These are phyloP conservation scores for Isurus oxyrinchus DNA, from an alignment of 2,113 vertebrate species.

Conservation along the genomic window DNA sequence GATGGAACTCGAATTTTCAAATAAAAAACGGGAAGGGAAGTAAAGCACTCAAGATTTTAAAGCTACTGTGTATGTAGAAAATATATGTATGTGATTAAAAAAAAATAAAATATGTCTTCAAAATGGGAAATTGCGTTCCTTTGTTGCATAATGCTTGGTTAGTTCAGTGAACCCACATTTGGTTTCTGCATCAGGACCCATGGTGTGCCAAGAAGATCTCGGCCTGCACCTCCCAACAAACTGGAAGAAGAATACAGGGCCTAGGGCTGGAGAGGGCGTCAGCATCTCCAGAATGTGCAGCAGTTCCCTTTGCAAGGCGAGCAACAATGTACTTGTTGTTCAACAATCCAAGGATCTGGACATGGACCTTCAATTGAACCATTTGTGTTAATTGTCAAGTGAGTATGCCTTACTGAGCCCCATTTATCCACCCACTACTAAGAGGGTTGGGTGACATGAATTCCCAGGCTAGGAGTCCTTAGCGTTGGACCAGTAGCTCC, in stretches of 20 bases:
- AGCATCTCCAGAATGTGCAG: neutral
- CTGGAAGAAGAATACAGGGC: neutral
- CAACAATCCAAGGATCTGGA: neutral
- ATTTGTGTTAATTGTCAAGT: neutral
- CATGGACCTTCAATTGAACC: neutral
- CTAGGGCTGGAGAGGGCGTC: neutral
- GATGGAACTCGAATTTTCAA: constrained; percentile 43
- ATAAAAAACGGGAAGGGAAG: constrained; percentile 54
- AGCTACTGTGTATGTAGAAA: constrained; percentile 68
- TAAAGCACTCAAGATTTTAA: constrained; percentile 63
- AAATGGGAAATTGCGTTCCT: constrained; percentile 50
- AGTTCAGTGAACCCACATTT: neutral
- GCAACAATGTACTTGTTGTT: neutral
- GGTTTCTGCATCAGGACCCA: too few relatives aligned
- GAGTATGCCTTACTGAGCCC: neutral
- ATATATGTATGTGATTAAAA: constrained; percentile 66
- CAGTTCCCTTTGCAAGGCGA: neutral
- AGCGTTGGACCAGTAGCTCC: neutral
- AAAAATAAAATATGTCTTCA: constrained; percentile 68
- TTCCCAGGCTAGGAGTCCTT: neutral
- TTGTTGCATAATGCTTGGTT: neutral
- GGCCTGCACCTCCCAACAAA: neutral
- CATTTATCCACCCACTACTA: neutral
- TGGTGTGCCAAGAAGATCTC: neutral
- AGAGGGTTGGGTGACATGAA: neutral